phyloP scores from a whole-genome alignment of 2,888 invertebrate species.

The Emesis castigata region DNA sequence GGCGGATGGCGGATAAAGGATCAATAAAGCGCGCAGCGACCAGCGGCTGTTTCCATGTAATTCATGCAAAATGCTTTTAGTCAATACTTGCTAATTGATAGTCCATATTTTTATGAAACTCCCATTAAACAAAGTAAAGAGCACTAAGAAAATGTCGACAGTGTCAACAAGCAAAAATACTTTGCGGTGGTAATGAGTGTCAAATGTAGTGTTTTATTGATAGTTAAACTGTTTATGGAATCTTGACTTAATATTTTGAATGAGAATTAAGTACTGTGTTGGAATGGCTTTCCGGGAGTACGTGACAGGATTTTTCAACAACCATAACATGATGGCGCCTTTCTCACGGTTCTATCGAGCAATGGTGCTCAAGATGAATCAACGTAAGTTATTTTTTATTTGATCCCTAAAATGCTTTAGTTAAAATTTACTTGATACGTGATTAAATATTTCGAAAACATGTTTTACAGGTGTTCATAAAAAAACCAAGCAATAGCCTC shows the following conservation, averaged over 20 bases:
- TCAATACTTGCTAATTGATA: slow-evolving; percentile 2
- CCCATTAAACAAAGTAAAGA: background rate
- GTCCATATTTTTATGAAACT: background rate
- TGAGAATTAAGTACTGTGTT: slow-evolving; percentile 45
- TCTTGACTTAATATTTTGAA: slow-evolving; percentile 68
- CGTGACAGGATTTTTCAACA: slow-evolving; percentile 75
- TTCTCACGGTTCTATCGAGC: slow-evolving; percentile 82
- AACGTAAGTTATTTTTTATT: slow-evolving; percentile 78
- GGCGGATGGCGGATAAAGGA: background rate
- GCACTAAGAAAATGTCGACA: slow-evolving; percentile 59
- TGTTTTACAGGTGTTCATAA: too few relatives aligned
- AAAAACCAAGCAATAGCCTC: too few relatives aligned
- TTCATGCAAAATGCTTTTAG: background rate
- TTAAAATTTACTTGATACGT: background rate
- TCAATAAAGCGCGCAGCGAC: slow-evolving; percentile 5
- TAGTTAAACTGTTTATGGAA: slow-evolving; percentile 74
- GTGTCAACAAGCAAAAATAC: slow-evolving; percentile 54
- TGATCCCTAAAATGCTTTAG: background rate
- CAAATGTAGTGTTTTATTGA: slow-evolving; percentile 82
- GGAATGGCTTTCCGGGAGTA: slow-evolving; percentile 76
- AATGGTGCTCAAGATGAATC: slow-evolving; percentile 85
- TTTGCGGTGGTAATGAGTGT: slow-evolving; percentile 85
- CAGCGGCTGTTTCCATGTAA: background rate
- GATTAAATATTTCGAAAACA: background rate
- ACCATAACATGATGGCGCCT: slow-evolving; percentile 80